Evolutionary conservation across 2,113 vertebrate species (phyloP).

Genomic region (Orcinus orca): DNA sequence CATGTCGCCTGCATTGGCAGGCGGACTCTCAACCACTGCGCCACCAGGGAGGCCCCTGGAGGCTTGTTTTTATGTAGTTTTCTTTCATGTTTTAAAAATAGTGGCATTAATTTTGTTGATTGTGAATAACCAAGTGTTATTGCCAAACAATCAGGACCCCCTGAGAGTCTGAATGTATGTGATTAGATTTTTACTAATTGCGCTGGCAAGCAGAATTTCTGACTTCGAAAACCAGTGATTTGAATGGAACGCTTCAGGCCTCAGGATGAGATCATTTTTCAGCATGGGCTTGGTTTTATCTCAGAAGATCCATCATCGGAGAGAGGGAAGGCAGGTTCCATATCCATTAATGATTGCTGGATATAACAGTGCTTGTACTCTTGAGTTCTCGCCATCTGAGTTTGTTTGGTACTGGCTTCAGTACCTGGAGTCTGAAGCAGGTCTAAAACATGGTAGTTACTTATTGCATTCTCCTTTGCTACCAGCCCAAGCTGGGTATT

Average conservation of each 20-base stretch:
- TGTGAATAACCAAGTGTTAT: slow-evolving; percentile 64
- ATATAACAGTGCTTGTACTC: accelerated
- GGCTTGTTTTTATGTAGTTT: slow-evolving; percentile 41
- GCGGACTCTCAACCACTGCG: too few species aligned
- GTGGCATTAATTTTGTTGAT: slow-evolving; percentile 49
- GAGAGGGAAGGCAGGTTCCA: not conserved
- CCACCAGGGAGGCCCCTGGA: not conserved
- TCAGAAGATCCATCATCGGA: not conserved
- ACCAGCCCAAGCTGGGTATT: not conserved
- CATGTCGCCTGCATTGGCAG: too few species aligned
- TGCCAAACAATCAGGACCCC: slow-evolving; percentile 54
- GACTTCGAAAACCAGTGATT: slow-evolving; percentile 15
- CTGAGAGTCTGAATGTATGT: slow-evolving; percentile 64
- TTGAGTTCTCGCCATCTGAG: too few species aligned
- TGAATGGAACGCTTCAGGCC: slow-evolving; percentile 35
- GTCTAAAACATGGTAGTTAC: not conserved
- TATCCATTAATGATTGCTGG: accelerated
- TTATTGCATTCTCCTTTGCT: not conserved
- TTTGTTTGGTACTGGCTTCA: not conserved
- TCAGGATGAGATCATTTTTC: slow-evolving; percentile 47
- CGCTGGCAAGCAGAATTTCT: slow-evolving; percentile 33
- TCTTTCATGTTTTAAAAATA: slow-evolving; percentile 59
- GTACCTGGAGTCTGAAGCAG: not conserved
- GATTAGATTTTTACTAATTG: slow-evolving; percentile 71
- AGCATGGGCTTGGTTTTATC: not conserved